These are phyloP conservation scores for Panthera leo DNA, from an alignment of 2,113 vertebrate species.

Conservation along the genomic window DNA sequence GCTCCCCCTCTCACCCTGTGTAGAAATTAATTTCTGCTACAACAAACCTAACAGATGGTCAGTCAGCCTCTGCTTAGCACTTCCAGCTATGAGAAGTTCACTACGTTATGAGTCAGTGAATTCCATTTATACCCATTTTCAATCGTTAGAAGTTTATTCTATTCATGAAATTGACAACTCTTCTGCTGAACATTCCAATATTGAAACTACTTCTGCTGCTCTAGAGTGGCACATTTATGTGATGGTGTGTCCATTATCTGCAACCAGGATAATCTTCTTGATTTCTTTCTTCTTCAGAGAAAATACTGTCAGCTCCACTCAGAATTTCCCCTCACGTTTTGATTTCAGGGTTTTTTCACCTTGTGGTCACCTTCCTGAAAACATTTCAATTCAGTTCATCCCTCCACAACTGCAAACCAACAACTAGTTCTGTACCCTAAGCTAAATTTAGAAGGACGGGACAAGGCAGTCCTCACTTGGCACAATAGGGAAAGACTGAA, in stretches of 20 bases:
- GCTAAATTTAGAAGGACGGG: neutral
- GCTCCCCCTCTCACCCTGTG: neutral
- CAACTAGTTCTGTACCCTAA: neutral
- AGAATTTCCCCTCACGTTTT: neutral
- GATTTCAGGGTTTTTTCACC: neutral
- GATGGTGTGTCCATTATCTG: neutral
- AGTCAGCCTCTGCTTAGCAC: neutral
- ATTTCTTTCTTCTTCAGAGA: neutral
- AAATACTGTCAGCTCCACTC: neutral
- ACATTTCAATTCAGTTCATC: neutral
- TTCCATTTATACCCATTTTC: conserved; percentile 37
- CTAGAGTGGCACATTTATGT: neutral
- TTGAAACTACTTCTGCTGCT: neutral
- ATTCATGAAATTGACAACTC: conserved; percentile 22
- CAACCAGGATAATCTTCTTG: neutral
- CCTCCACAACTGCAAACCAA: neutral
- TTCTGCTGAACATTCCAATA: neutral
- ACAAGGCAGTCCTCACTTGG: neutral
- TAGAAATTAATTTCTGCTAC: neutral
- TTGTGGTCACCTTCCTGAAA: neutral
- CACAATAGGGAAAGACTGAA: neutral
- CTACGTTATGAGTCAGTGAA: neutral
- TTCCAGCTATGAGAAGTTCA: neutral
- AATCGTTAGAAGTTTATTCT: conserved; percentile 52
- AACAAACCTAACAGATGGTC: conserved; percentile 44